Conservation (phyloP, 2,113 vertebrate genomes). For the Zosterops borbonicus region DNA sequence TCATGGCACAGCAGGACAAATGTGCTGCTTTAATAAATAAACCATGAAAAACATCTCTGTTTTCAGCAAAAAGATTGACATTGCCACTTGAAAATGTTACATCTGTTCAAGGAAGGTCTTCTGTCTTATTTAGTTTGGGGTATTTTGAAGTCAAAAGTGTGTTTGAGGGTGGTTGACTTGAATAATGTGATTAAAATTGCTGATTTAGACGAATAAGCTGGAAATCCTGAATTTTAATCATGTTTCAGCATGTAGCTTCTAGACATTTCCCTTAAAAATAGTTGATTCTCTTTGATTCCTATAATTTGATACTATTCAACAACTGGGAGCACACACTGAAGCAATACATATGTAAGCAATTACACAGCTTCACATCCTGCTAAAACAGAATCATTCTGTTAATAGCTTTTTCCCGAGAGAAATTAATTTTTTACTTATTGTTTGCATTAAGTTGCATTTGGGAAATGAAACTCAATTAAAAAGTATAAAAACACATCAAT, state of each 20-base stretch:
- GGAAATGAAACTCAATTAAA: conserved; percentile 33
- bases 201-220: neutral
- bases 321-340: neutral
- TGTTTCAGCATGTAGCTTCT: neutral
- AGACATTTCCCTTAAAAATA: conserved; percentile 30
- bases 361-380: conserved; percentile 11
- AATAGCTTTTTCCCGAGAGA: neutral
- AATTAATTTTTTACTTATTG: conserved; percentile 43
- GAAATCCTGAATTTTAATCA: conserved; percentile 28
- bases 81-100: neutral
- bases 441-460: conserved; percentile 3
- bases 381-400: neutral
- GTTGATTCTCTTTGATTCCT: conserved; percentile 5
- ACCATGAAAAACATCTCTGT: neutral
- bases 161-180: neutral
- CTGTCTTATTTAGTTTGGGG: neutral
- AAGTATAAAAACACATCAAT: neutral
- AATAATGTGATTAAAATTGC: conserved; percentile 42
- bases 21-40: neutral
- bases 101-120: neutral
- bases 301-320: conserved; percentile 21
- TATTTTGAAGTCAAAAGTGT: neutral
- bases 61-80: neutral
- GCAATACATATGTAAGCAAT: conserved; percentile 1
- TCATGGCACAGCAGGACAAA: neutral